phyloP scores from a whole-genome alignment of 2,113 vertebrate species.

The Elaphurus davidianus region DNA sequence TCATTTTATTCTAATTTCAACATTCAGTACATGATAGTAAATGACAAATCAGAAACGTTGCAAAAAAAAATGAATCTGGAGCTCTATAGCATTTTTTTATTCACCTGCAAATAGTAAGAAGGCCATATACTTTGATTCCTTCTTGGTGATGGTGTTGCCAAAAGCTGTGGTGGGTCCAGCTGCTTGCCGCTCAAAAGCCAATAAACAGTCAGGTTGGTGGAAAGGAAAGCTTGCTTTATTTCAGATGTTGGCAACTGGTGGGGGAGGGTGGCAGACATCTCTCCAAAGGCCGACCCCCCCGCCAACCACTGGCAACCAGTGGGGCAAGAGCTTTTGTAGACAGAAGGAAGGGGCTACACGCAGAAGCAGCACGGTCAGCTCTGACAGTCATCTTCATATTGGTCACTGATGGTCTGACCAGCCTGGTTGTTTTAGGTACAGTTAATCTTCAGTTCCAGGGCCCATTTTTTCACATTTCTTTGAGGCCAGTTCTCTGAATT shows the following conservation, averaged over 20 bases:
- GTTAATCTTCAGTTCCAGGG: background rate
- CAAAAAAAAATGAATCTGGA: background rate
- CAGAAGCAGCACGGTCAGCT: background rate
- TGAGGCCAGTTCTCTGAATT: background rate
- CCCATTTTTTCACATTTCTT: background rate
- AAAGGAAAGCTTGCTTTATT: background rate
- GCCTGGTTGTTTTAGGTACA: background rate
- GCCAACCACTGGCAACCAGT: background rate
- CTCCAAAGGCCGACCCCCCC: background rate
- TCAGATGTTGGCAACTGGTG: background rate
- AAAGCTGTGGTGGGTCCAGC: background rate
- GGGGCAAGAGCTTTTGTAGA: background rate
- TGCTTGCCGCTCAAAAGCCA: background rate
- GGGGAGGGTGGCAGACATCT: background rate
- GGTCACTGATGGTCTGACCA: background rate
- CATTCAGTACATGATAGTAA: background rate
- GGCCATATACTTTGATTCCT: background rate
- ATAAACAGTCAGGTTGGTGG: background rate
- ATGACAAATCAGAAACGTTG: background rate
- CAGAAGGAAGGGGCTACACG: background rate
- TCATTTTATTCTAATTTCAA: background rate
- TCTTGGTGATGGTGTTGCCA: background rate
- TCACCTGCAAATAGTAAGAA: background rate
- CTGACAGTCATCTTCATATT: background rate
- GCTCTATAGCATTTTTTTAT: background rate